These are phyloP conservation scores for Coreoperca whiteheadi DNA, from an alignment of 2,113 vertebrate species.

Conservation along the genomic window DNA sequence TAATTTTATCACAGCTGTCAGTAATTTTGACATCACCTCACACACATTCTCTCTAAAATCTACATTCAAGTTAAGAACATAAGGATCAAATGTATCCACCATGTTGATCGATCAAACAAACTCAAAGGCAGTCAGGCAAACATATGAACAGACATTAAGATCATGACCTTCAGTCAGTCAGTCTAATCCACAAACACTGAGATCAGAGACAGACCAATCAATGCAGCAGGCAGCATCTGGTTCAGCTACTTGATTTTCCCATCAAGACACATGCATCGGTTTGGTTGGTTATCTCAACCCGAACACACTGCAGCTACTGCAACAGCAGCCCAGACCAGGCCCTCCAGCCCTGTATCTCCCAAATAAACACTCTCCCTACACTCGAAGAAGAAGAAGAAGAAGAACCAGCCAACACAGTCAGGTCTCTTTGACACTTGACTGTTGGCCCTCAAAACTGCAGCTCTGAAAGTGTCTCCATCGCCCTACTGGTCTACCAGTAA, in stretches of 20 bases:
- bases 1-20: conserved; percentile 34
- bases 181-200: conserved; percentile 33
- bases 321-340: conserved; percentile 72
- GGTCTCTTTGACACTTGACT: background rate
- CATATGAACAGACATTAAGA: conserved; percentile 20
- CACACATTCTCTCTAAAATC: conserved; percentile 17
- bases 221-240: conserved; percentile 27
- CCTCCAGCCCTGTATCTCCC: background rate
- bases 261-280: conserved; percentile 58
- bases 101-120: conserved; percentile 37
- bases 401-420: background rate
- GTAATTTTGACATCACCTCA: conserved; percentile 15
- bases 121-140: conserved; percentile 10
- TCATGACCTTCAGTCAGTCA: conserved; percentile 32
- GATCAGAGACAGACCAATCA: conserved; percentile 50
- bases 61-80: conserved; percentile 6
- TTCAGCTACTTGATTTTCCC: conserved; percentile 50
- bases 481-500: conserved; percentile 44
- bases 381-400: background rate
- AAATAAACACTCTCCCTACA: background rate
- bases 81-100: conserved; percentile 38
- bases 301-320: conserved; percentile 36
- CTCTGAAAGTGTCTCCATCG: conserved; percentile 27
- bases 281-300: conserved; percentile 39
- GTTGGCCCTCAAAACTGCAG: conserved; percentile 12